Evolutionary conservation across 1,140 invertebrate genomes (phyloP).

Genomic region (Euura lappo): DNA sequence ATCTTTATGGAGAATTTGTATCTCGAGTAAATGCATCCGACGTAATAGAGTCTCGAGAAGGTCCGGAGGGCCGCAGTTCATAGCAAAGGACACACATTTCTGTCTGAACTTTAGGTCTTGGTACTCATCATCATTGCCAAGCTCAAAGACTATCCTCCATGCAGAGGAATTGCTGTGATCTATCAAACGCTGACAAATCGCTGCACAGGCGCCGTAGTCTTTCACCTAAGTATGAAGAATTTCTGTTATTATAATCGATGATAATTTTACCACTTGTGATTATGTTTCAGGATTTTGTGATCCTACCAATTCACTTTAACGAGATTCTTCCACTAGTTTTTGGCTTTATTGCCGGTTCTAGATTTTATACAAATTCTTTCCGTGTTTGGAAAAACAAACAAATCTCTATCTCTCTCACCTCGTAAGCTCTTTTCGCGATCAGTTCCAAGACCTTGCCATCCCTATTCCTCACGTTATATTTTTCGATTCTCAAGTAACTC

Average conservation of each 20-base stretch:
- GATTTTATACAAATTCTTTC: constrained; percentile 11
- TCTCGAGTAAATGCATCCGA: constrained; percentile 54
- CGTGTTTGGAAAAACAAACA: neutral
- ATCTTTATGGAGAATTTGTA: constrained; percentile 50
- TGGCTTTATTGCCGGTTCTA: constrained; percentile 15
- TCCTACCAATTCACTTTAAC: too few relatives aligned
- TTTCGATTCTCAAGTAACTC: constrained; percentile 63
- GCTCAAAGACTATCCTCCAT: constrained; percentile 63
- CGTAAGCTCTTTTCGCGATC: constrained; percentile 63
- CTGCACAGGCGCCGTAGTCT: constrained; percentile 62
- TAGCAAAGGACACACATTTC: constrained; percentile 62
- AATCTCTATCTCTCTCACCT: constrained; percentile 44
- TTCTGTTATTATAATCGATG: constrained; percentile 8
- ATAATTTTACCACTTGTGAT: neutral
- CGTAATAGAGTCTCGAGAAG: constrained; percentile 63
- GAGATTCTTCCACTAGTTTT: constrained; percentile 25
- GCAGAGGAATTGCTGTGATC: constrained; percentile 58
- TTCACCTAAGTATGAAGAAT: constrained; percentile 45
- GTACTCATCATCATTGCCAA: constrained; percentile 61
- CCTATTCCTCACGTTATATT: constrained; percentile 49
- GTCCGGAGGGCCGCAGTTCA: constrained; percentile 63
- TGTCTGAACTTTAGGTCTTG: constrained; percentile 60
- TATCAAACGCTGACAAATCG: constrained; percentile 62
- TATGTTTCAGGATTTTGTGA: neutral
- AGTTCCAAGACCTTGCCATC: constrained; percentile 69